Base-by-base conservation (phyloP, 2,888 invertebrate species). In the Mayetiola destructor region DNA sequence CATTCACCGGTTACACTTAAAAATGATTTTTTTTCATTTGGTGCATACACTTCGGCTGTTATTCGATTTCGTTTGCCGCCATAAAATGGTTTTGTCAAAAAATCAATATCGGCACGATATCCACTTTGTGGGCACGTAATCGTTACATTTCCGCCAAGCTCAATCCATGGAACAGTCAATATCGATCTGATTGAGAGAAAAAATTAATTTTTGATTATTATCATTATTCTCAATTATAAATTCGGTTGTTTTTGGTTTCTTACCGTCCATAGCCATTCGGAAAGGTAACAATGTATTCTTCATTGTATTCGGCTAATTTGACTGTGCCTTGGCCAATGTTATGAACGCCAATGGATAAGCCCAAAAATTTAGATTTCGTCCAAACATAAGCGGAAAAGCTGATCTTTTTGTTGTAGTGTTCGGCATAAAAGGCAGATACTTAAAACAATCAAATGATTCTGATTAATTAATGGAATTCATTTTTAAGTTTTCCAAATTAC, bases 401-500 rank as follows among this genome's bases (percentile, higher is more conserved):
- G 58, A 99, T 91, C 64, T 85, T 80, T 68, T 91, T 93, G 67
- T 85, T 83, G 63, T 81, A 84, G 74, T 95, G 92, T 71, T 99
- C 99, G 20, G 95, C 97, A 77, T 99, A 99, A 76, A 99, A 99
- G 27, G 96, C 97, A 58, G 97, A 97, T 66, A 99, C 89, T 87
- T n/a, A 9, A 32, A 56, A 57, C 40, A 37, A 42, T 37, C 16
- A 16, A 4, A 40, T 29, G 57, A 6, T 8, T 40, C 14, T 23
- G 16, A 48, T 55, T 57, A 55, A 55, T 52, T 36, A 36, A 57
- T 56, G 35, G 10, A 36, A 36, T 9, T 36, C 6, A 36, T 36
- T 12, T 3, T 36, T 36, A 12, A 8, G 12, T 3, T 36, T 36
- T n/a, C n/a, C n/a, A n/a, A n/a, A n/a, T n/a, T n/a, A n/a, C n/a